phyloP scores from a whole-genome alignment of 2,888 invertebrate genomes.

The Drosophila helvetica region DNA sequence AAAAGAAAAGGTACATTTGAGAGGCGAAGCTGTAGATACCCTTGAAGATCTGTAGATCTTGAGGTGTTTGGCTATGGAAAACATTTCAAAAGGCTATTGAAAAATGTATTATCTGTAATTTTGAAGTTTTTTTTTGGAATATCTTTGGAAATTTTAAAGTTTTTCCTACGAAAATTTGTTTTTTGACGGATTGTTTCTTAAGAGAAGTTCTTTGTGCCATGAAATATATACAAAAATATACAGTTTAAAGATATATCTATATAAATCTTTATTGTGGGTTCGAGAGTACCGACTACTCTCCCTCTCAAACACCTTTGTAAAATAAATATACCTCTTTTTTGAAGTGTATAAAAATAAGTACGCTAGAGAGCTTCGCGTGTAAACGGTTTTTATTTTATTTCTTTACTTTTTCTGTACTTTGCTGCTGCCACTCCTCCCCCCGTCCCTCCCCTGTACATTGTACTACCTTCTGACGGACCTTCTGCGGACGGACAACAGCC shows the following conservation, averaged over 20 bases:
- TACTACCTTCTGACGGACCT: conserved; percentile 44
- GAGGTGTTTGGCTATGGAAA: too few relatives aligned
- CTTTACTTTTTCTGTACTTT: conserved; percentile 27
- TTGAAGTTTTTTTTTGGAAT: too few relatives aligned
- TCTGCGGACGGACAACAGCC: conserved; percentile 62
- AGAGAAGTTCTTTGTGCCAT: too few relatives aligned
- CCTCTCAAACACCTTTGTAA: neutral
- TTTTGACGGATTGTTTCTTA: too few relatives aligned
- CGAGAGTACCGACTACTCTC: neutral
- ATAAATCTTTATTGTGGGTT: neutral
- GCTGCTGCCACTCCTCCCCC: conserved; percentile 7
- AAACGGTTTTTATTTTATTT: conserved; percentile 64
- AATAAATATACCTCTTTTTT: neutral
- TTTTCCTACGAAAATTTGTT: too few relatives aligned
- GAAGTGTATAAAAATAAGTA: conserved; percentile 24
- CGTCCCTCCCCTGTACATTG: conserved; percentile 23
- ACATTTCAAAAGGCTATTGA: too few relatives aligned
- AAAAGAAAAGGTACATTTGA: conserved; percentile 26
- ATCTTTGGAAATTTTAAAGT: too few relatives aligned
- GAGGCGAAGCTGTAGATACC: neutral
- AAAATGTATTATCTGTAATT: too few relatives aligned
- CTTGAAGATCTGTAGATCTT: neutral
- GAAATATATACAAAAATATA: too few relatives aligned
- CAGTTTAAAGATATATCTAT: too few relatives aligned
- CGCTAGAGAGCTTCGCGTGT: conserved; percentile 58